Conservation (phyloP, 2,888 invertebrate genomes). For the Spialia ferax region DNA sequence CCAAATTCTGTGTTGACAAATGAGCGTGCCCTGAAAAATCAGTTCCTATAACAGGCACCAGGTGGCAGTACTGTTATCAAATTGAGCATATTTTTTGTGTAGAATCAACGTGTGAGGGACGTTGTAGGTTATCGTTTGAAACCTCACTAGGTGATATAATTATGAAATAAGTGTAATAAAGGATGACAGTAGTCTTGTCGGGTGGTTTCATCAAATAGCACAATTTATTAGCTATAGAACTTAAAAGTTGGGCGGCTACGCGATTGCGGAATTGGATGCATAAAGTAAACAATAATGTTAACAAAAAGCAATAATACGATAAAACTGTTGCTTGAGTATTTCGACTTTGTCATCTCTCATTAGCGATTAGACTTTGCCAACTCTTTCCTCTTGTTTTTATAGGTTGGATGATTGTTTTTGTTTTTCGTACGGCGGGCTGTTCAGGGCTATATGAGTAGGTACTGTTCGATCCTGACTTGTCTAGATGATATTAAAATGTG, state of each 20-base stretch:
- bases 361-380: conserved; percentile 53
- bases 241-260: conserved; percentile 58
- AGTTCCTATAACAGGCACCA: not conserved
- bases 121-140: conserved; percentile 78
- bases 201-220: conserved; percentile 75
- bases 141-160: conserved; percentile 84
- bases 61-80: not conserved
- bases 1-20: not conserved
- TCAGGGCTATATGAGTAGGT: conserved; percentile 9
- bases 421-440: conserved; percentile 21
- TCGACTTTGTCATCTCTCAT: conserved; percentile 44
- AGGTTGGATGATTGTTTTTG: conserved; percentile 34
- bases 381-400: conserved; percentile 34
- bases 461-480: not conserved
- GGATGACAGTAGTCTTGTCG: conserved; percentile 62
- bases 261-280: conserved; percentile 52
- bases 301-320: conserved; percentile 58
- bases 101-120: conserved; percentile 67
- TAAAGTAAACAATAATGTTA: conserved; percentile 59
- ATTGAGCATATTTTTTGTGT: too few species aligned
- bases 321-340: conserved; percentile 44
- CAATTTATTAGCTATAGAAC: conserved; percentile 79
- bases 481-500: not conserved
- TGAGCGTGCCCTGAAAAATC: not conserved
- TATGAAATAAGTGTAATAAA: conserved; percentile 67